phyloP scores from a whole-genome alignment of 2,113 vertebrate genomes.

The Rhea pennata region DNA sequence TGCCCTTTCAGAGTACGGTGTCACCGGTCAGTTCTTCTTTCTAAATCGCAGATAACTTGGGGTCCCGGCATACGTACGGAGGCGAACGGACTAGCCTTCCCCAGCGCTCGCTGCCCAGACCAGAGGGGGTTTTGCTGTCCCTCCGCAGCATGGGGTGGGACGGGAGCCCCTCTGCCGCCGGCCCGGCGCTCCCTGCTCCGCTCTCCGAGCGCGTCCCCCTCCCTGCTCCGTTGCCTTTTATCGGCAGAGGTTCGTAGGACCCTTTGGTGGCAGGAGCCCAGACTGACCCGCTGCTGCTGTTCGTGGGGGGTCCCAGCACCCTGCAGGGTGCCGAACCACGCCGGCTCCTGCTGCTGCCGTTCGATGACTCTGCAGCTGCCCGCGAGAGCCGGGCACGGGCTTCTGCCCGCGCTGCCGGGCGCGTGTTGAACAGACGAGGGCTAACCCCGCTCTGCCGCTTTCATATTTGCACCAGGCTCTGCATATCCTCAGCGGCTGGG shows the following conservation, averaged over 20 bases:
- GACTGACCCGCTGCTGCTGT: no score
- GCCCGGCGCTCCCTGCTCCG: fast-evolving
- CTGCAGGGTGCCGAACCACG: no score
- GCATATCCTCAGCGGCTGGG: not conserved
- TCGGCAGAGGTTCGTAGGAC: not conserved
- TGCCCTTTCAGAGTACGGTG: not conserved
- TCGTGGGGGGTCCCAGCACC: no score
- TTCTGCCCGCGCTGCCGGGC: no score
- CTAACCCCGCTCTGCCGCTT: not conserved
- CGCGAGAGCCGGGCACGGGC: not conserved
- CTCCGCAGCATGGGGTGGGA: not conserved
- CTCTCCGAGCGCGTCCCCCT: not conserved
- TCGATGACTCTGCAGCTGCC: no score
- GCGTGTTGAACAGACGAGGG: not conserved
- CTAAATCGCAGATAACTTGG: not conserved
- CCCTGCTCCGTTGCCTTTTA: not conserved
- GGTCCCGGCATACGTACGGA: not conserved
- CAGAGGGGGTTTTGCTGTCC: not conserved
- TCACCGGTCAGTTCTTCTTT: not conserved
- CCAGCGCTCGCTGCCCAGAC: not conserved
- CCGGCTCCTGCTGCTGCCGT: not conserved
- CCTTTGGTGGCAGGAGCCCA: not conserved
- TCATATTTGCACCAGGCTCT: not conserved
- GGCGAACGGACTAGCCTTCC: not conserved
- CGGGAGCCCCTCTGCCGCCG: not conserved